Percentiles rank a stretch among this genome's conserved stretches.
These are phyloP conservation scores for Zaprionus tsacasi DNA, from an alignment of 1,140 invertebrate genomes.

Conservation along the genomic window DNA sequence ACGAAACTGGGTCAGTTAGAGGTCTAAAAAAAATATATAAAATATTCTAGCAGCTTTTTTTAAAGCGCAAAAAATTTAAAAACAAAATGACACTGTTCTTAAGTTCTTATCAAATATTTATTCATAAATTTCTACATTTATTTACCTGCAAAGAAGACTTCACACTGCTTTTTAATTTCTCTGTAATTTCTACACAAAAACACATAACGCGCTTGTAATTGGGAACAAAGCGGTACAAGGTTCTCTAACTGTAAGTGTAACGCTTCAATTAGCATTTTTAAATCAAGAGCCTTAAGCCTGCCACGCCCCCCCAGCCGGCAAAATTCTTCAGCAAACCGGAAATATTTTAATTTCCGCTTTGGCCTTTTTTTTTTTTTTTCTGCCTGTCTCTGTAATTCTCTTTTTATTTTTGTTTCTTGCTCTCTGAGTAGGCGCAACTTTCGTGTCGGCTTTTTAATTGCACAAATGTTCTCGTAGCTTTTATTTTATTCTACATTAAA, in stretches of 20 bases:
- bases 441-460: constrained; percentile 62
- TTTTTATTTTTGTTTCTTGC: constrained; percentile 19
- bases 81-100: no score
- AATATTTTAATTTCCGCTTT: constrained; percentile 79
- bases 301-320: constrained; percentile 16
- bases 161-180: neutral
- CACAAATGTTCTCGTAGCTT: constrained; percentile 44
- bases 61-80: no score
- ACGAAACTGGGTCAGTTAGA: neutral
- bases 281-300: constrained; percentile 37
- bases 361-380: constrained; percentile 24
- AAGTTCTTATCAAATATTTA: no score
- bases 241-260: constrained; percentile 27
- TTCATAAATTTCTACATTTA: no score
- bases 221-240: neutral
- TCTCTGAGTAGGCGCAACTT: constrained; percentile 51
- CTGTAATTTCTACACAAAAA: constrained; percentile 6
- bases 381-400: neutral
- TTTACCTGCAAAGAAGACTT: no score
- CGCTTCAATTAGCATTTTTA: constrained; percentile 56
- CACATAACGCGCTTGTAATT: constrained; percentile 16
- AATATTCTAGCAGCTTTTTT: no score
- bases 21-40: no score
- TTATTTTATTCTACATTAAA: constrained; percentile 47
- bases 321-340: constrained; percentile 65